These are phyloP conservation scores for Gephyroberyx darwinii DNA, from an alignment of 2,797 vertebrate genomes.

Conservation along the genomic window DNA sequence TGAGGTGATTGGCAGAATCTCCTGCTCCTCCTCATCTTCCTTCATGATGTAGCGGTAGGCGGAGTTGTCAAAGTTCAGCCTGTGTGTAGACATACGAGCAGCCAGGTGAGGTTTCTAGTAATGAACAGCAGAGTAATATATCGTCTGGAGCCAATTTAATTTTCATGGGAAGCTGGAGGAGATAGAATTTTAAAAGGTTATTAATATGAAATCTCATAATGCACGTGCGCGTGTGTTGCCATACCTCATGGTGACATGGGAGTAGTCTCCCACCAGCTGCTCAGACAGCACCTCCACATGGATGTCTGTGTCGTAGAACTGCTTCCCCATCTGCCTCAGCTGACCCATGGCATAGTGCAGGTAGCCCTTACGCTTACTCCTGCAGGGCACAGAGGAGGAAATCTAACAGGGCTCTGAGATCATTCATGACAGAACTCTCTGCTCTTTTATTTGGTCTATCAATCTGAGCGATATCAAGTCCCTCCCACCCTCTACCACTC, in stretches of 20 bases:
- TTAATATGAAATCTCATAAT: not conserved
- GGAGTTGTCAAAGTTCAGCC: slow-evolving; percentile 85
- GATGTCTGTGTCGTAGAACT: slow-evolving; percentile 84
- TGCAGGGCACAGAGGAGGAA: slow-evolving; percentile 45
- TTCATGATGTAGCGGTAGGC: slow-evolving; percentile 85
- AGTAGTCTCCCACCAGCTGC: slow-evolving; percentile 84
- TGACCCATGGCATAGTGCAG: slow-evolving; percentile 85
- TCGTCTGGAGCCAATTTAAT: not conserved
- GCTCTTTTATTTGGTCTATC: not conserved
- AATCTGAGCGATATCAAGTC: not conserved
- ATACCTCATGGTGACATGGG: slow-evolving; percentile 84
- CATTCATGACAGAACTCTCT: not conserved
- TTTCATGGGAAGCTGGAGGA: not conserved
- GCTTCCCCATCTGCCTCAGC: slow-evolving; percentile 84
- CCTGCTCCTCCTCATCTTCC: slow-evolving; percentile 82
- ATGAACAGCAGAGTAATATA: not conserved
- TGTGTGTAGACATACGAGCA: slow-evolving; percentile 33
- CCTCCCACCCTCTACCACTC: not conserved
- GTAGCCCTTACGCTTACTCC: slow-evolving; percentile 83
- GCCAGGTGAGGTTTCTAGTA: no score
- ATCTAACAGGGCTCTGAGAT: no score
- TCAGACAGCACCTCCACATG: slow-evolving; percentile 84
- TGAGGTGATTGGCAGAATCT: slow-evolving; percentile 83
- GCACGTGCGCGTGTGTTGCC: not conserved
- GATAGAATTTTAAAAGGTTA: not conserved